Evolutionary conservation across 1,140 invertebrate genomes (phyloP).

Genomic region (Solenopsis invicta): DNA sequence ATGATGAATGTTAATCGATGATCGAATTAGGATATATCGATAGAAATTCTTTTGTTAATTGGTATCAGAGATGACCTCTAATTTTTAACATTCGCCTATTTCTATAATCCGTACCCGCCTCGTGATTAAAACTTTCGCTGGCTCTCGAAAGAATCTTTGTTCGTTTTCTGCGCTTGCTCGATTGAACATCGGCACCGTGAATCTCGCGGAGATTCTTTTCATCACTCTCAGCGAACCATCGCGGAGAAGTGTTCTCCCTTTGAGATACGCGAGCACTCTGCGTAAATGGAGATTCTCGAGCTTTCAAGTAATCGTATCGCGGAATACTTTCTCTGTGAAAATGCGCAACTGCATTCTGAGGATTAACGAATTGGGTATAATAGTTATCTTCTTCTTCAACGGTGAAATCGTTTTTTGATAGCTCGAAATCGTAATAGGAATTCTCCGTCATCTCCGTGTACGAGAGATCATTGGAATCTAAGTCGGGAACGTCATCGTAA

Average conservation of each 20-base stretch:
- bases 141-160: neutral
- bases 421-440: constrained; percentile 6
- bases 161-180: constrained; percentile 27
- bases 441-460: neutral
- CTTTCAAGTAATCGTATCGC: neutral
- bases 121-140: neutral
- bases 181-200: neutral
- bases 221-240: neutral
- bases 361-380: neutral
- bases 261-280: neutral
- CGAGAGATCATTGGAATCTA: constrained; percentile 9
- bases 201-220: neutral
- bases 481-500: neutral
- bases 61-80: neutral
- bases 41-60: neutral
- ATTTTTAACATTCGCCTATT: neutral
- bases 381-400: neutral
- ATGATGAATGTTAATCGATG: too few relatives aligned
- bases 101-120: neutral
- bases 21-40: neutral
- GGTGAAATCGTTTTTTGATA: neutral
- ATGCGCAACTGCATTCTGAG: neutral
- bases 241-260: neutral
- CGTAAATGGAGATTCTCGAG: neutral
- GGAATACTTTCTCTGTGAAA: neutral